A percentile compares a stretch with the other conserved stretches of the same genome.
Conservation (phyloP, 2,113 vertebrate species). For the Rana temporaria region DNA sequence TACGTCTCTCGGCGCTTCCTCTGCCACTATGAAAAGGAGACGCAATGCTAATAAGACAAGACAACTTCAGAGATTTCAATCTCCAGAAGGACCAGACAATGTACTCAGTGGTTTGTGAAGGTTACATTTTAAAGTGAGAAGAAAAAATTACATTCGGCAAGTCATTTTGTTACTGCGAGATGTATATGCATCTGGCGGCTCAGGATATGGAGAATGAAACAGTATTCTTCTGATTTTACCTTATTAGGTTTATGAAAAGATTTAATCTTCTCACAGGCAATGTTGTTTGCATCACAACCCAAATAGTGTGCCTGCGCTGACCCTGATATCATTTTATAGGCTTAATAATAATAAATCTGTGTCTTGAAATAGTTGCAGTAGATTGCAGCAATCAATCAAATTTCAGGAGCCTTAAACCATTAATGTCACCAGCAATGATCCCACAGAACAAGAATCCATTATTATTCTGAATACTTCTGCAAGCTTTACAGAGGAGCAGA, state of each 20-base stretch:
- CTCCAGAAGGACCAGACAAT: neutral
- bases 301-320: constrained; percentile 74
- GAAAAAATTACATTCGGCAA: constrained; percentile 50
- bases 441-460: constrained; percentile 74
- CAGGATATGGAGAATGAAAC: constrained; percentile 57
- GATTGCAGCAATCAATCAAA: constrained; percentile 84
- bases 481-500: neutral
- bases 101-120: constrained; percentile 39
- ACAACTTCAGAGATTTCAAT: constrained; percentile 16
- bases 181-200: constrained; percentile 45
- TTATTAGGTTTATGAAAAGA: constrained; percentile 70
- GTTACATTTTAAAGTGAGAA: constrained; percentile 36
- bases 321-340: constrained; percentile 78
- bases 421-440: constrained; percentile 78
- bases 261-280: constrained; percentile 64
- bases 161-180: constrained; percentile 50
- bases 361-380: constrained; percentile 80
- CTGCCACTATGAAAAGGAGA: constrained; percentile 15
- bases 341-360: constrained; percentile 76
- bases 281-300: constrained; percentile 72
- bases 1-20: neutral
- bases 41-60: constrained; percentile 20
- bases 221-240: constrained; percentile 60
- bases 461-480: constrained; percentile 64
- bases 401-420: constrained; percentile 77